Evolutionary conservation across 2,888 invertebrate genomes (phyloP).

Genomic region (Ferrisia virgata): DNA sequence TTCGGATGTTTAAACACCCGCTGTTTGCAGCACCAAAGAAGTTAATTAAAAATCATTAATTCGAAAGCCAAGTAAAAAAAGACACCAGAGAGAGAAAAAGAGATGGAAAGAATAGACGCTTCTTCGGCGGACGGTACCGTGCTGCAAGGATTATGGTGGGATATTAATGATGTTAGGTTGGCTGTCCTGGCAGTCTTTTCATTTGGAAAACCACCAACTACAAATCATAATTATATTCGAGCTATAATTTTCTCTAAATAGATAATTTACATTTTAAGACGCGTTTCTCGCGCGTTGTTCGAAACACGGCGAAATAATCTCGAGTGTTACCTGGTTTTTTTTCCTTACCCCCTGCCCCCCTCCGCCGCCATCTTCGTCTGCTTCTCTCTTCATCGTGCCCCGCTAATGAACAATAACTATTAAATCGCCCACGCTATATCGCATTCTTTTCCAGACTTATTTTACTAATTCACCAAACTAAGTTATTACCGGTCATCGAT

Average conservation of each 20-base stretch:
- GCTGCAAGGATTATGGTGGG: constrained; percentile 35
- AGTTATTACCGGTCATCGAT: constrained; percentile 41
- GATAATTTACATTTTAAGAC: constrained; percentile 47
- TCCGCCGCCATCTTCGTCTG: too few relatives aligned
- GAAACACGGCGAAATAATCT: constrained; percentile 38
- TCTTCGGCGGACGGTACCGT: not conserved
- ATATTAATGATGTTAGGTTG: constrained; percentile 46
- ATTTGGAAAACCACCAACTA: constrained; percentile 47
- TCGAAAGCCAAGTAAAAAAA: constrained; percentile 18
- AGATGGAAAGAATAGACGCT: not conserved
- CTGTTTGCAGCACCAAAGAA: constrained; percentile 45
- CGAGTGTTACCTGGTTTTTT: constrained; percentile 41
- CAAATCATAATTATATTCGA: constrained; percentile 47
- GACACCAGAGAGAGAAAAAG: not conserved
- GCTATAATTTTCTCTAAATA: constrained; percentile 46
- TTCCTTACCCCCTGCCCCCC: too few relatives aligned
- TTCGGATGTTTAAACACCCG: constrained; percentile 46
- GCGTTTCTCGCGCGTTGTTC: constrained; percentile 44
- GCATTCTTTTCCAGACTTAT: constrained; percentile 38
- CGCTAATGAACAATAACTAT: constrained; percentile 45
- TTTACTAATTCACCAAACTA: constrained; percentile 42
- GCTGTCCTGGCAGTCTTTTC: constrained; percentile 46
- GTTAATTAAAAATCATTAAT: constrained; percentile 47
- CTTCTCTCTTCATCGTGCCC: constrained; percentile 6
- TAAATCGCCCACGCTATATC: constrained; percentile 43